Conservation (phyloP, 2,113 vertebrate species). For the Campylorhamphus procurvoides region DNA sequence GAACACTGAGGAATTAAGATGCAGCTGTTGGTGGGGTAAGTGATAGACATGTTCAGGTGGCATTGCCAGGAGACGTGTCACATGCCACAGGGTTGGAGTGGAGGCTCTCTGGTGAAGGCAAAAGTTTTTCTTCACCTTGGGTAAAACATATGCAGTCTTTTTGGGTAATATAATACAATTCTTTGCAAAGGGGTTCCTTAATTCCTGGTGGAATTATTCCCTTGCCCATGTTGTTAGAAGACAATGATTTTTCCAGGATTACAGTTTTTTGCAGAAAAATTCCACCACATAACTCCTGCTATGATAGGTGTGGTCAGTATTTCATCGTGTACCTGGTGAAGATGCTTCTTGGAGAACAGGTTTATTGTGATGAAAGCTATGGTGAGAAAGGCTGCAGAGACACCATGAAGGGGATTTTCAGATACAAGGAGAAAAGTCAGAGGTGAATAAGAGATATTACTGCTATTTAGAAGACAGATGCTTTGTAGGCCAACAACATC, state of each 20-base stretch:
- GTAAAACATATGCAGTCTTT: background rate
- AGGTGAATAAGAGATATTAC: background rate
- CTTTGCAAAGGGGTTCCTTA: background rate
- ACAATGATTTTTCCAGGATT: background rate
- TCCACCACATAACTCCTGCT: background rate
- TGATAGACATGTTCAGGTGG: background rate
- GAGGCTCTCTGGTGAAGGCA: background rate
- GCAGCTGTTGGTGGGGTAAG: background rate
- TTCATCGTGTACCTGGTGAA: background rate
- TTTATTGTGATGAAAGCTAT: background rate
- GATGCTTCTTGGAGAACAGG: background rate
- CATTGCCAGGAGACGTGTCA: background rate
- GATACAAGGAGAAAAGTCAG: background rate
- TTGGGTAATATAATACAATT: background rate
- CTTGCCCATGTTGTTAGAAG: background rate
- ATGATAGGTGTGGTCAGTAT: background rate
- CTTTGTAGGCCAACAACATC: background rate
- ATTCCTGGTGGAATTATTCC: background rate
- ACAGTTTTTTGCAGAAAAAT: background rate
- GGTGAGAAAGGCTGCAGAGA: background rate
- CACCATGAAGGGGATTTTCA: background rate
- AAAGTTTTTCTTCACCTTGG: background rate
- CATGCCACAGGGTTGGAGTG: rapidly evolving
- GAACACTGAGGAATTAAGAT: rapidly evolving
- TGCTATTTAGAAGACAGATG: background rate